Conservation (phyloP, 1,140 invertebrate genomes). For the Cydia strobilella region DNA sequence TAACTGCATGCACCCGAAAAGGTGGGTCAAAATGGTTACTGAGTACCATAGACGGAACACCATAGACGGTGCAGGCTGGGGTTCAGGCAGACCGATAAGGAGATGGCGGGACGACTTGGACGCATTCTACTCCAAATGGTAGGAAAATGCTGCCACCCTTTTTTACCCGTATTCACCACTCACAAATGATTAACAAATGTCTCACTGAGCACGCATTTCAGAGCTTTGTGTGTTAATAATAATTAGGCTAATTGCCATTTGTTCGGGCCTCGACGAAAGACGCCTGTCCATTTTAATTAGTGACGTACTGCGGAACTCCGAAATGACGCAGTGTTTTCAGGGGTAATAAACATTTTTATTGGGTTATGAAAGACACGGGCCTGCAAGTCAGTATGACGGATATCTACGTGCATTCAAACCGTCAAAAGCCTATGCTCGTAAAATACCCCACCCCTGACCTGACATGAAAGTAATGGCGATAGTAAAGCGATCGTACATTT, state of each 20-base stretch:
- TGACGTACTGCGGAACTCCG: constrained; percentile 12
- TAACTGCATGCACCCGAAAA: too few species aligned
- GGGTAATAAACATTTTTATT: constrained; percentile 39
- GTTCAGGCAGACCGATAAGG: too few species aligned
- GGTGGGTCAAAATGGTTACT: too few species aligned
- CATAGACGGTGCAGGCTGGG: too few species aligned
- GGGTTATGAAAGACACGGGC: constrained; percentile 32
- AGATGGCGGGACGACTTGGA: too few species aligned
- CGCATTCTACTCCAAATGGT: too few species aligned
- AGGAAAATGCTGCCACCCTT: too few species aligned
- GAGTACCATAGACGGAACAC: too few species aligned
- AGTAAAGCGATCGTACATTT: constrained; percentile 16
- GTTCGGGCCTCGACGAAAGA: constrained; percentile 33
- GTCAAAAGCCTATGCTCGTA: constrained; percentile 23
- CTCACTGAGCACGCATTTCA: constrained; percentile 1
- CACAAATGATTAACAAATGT: not conserved
- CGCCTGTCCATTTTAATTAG: constrained; percentile 41
- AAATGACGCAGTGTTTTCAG: constrained; percentile 5
- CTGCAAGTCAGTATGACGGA: constrained; percentile 10
- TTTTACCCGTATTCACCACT: not conserved
- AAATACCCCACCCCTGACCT: constrained; percentile 6
- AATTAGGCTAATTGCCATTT: constrained; percentile 39
- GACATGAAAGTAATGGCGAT: constrained; percentile 22
- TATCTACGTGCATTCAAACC: constrained; percentile 5
- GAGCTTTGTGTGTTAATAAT: constrained; percentile 23